A percentile compares a stretch with the other conserved stretches of the same genome.
These are phyloP conservation scores for Aproaerema taeniolella DNA, from an alignment of 2,888 invertebrate species.

Conservation along the genomic window DNA sequence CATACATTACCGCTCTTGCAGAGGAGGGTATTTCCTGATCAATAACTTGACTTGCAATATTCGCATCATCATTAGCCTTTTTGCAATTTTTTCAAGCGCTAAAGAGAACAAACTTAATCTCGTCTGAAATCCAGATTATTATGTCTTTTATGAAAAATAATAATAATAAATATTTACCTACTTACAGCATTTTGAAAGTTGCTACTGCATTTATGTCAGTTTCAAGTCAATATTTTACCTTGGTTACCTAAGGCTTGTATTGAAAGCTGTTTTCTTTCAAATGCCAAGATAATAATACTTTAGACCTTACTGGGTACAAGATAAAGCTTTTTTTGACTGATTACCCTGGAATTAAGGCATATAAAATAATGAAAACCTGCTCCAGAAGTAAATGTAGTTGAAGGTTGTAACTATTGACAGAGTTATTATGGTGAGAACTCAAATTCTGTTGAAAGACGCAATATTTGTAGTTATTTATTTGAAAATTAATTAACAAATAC, in stretches of 20 bases:
- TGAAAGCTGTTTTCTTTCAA: slow-evolving; percentile 9
- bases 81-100: no score
- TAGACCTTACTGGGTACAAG: neutral
- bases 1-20: no score
- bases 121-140: no score
- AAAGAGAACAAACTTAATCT: no score
- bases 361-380: slow-evolving; percentile 10
- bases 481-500: no score
- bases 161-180: no score
- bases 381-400: slow-evolving; percentile 14
- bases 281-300: neutral
- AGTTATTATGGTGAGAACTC: neutral
- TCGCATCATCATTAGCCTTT: no score
- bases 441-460: no score
- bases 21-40: no score
- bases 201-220: slow-evolving; percentile 8
- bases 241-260: slow-evolving; percentile 8
- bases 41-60: no score
- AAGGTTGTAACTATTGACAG: slow-evolving; percentile 8
- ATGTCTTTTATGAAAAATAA: no score
- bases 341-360: neutral
- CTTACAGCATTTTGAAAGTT: slow-evolving; percentile 14
- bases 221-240: slow-evolving; percentile 10
- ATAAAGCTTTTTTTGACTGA: slow-evolving; percentile 7
- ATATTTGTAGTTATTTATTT: no score